A percentile compares a stretch with the other conserved stretches of the same genome.
phyloP scores from a whole-genome alignment of 1,140 invertebrate species.

The Eupristina koningsbergeri region DNA sequence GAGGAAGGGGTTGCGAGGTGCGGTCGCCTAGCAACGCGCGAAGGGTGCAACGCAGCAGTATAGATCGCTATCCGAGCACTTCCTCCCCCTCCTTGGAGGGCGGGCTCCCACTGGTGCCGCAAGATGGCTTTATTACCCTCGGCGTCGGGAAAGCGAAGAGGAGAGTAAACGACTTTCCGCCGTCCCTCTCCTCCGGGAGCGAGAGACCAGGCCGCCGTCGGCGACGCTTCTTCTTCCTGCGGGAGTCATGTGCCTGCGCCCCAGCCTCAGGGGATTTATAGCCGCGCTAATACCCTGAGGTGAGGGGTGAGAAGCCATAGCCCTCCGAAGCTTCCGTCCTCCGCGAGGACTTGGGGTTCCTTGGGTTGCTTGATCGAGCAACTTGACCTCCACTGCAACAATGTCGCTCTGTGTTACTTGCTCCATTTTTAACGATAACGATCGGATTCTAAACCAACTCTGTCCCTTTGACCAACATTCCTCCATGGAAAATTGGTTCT shows the following conservation, averaged over 20 bases:
- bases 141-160: conserved; percentile 48
- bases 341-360: not conserved
- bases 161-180: conserved; percentile 59
- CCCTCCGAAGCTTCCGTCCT: not conserved
- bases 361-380: too few relatives aligned
- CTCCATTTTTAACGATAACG: not conserved
- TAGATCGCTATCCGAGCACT: conserved; percentile 64
- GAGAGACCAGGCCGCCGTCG: not conserved
- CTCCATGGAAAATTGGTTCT: not conserved
- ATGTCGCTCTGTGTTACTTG: too few relatives aligned
- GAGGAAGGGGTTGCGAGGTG: conserved; percentile 28
- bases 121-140: conserved; percentile 67
- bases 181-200: not conserved
- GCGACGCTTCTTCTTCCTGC: conserved; percentile 27
- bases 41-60: conserved; percentile 57
- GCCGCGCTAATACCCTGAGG: conserved; percentile 34
- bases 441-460: not conserved
- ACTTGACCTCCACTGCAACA: too few relatives aligned
- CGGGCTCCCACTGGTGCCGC: conserved; percentile 54
- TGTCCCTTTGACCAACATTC: not conserved
- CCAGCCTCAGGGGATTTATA: conserved; percentile 32
- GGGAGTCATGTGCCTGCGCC: not conserved
- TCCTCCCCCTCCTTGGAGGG: conserved; percentile 52
- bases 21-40: conserved; percentile 56
- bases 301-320: not conserved